Percentiles rank a stretch among this genome's conserved stretches.
These are phyloP conservation scores for Eulithis prunata DNA, from an alignment of 2,888 invertebrate species.

Conservation along the genomic window DNA sequence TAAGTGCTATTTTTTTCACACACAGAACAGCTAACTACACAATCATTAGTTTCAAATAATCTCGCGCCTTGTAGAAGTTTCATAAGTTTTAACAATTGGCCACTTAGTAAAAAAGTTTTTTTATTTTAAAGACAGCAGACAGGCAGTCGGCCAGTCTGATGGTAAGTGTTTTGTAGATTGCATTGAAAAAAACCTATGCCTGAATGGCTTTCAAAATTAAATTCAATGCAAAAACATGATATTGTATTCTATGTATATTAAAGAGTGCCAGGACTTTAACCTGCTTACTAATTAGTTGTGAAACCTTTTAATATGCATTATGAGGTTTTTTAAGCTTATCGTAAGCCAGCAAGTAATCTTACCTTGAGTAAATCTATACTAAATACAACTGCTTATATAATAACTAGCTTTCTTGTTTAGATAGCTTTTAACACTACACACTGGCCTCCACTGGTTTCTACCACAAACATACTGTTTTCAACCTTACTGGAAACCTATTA, in stretches of 20 bases:
- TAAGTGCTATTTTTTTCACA: slow-evolving; percentile 60
- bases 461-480: background rate
- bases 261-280: background rate
- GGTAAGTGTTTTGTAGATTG: slow-evolving; percentile 43
- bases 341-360: background rate
- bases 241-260: background rate
- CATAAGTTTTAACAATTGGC: slow-evolving; percentile 39
- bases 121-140: slow-evolving; percentile 46
- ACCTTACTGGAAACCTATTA: slow-evolving; percentile 1
- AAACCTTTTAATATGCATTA: background rate
- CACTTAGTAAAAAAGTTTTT: slow-evolving; percentile 35
- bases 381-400: slow-evolving; percentile 8
- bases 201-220: slow-evolving; percentile 29
- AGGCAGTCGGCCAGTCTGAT: slow-evolving; percentile 47
- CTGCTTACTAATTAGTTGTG: slow-evolving; percentile 5
- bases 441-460: slow-evolving; percentile 1
- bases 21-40: slow-evolving; percentile 39
- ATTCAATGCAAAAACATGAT: slow-evolving; percentile 13
- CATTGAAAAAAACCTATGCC: slow-evolving; percentile 27
- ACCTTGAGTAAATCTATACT: slow-evolving; percentile 2
- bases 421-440: slow-evolving; percentile 9
- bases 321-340: background rate
- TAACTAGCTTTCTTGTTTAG: slow-evolving; percentile 7
- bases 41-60: slow-evolving; percentile 33
- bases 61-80: slow-evolving; percentile 37